A percentile compares a stretch with the other conserved stretches of the same genome.
Conservation (phyloP, 1,140 invertebrate species). For the Lepidurus apus region DNA sequence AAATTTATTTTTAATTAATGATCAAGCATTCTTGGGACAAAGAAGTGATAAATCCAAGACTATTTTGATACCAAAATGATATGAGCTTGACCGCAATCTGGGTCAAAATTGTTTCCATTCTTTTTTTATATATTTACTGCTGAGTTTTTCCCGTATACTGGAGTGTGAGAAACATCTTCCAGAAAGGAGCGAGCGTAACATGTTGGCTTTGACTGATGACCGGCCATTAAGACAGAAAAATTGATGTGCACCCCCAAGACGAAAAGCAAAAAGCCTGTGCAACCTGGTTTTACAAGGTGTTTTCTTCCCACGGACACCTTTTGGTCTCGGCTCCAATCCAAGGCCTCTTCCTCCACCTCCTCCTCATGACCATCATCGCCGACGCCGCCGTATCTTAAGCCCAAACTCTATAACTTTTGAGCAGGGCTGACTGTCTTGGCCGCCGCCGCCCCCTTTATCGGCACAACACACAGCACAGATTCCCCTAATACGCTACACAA, state of each 20-base stretch:
- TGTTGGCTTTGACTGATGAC: slow-evolving; percentile 22
- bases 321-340: background rate
- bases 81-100: background rate
- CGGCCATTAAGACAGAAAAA: slow-evolving; percentile 18
- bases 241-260: slow-evolving; percentile 12
- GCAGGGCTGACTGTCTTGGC: background rate
- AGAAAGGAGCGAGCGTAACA: slow-evolving; percentile 1
- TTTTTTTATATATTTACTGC: background rate
- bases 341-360: background rate
- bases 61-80: too few species aligned
- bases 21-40: too few species aligned
- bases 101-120: background rate
- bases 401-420: slow-evolving; percentile 15
- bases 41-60: too few species aligned
- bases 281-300: slow-evolving; percentile 19
- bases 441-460: slow-evolving; percentile 15
- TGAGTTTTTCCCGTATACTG: background rate
- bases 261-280: background rate
- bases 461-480: background rate
- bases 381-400: background rate
- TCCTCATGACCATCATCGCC: background rate
- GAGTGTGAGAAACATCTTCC: slow-evolving; percentile 14
- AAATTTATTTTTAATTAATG: too few species aligned
- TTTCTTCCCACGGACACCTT: slow-evolving; percentile 17
- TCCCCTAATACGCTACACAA: slow-evolving; percentile 1